These are phyloP conservation scores for Perca fluviatilis DNA, from an alignment of 2,113 vertebrate species.

Conservation along the genomic window DNA sequence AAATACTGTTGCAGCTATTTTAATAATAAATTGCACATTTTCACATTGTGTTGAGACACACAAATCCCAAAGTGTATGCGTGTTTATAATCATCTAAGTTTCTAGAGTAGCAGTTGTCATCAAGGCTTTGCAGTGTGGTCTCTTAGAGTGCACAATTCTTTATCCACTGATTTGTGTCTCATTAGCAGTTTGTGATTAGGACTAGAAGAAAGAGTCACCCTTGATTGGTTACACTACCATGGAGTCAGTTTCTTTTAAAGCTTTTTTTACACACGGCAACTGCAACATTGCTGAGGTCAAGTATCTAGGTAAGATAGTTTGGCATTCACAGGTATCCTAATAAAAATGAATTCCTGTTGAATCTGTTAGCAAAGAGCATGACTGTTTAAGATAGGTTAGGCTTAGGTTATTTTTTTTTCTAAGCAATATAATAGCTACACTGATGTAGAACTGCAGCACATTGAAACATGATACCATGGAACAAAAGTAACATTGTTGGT, in stretches of 20 bases:
- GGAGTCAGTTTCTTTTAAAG: slow-evolving; percentile 8
- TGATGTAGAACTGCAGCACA: too few relatives aligned
- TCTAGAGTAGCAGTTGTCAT: slow-evolving; percentile 2
- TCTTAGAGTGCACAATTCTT: slow-evolving; percentile 1
- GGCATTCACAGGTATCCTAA: background rate
- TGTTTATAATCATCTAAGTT: background rate
- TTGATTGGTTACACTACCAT: background rate
- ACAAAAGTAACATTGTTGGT: too few relatives aligned
- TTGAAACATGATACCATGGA: too few relatives aligned
- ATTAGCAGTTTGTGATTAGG: slow-evolving; percentile 39
- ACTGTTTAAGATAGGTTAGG: too few relatives aligned
- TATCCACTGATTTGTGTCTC: slow-evolving; percentile 25
- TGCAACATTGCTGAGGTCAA: background rate
- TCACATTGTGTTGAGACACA: background rate
- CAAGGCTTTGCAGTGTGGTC: background rate
- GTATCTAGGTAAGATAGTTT: background rate
- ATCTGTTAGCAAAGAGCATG: too few relatives aligned
- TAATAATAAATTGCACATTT: slow-evolving; percentile 29
- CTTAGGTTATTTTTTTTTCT: too few relatives aligned
- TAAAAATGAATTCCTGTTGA: background rate
- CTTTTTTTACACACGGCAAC: background rate
- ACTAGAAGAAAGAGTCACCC: background rate
- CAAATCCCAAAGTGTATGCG: background rate
- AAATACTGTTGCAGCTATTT: slow-evolving; percentile 18
- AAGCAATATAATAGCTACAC: too few relatives aligned